phyloP scores from a whole-genome alignment of 2,797 vertebrate genomes.

The Channa striata region DNA sequence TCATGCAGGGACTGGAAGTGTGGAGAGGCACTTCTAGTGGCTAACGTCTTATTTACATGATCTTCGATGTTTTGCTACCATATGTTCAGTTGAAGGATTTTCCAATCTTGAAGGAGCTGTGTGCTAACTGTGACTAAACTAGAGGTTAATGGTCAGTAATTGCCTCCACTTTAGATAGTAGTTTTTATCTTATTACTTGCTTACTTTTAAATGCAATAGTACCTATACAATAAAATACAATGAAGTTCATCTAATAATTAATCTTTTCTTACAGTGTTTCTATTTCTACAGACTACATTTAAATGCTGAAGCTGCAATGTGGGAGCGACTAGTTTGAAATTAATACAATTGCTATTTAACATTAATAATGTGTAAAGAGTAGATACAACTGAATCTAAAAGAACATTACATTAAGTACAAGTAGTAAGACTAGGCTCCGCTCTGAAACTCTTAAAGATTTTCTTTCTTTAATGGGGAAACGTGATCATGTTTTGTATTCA shows the following conservation, averaged over 20 bases:
- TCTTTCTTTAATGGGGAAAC: not conserved
- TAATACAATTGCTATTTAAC: no score
- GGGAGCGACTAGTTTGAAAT: no score
- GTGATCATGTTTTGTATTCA: slow-evolving; percentile 17
- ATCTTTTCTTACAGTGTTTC: not conserved
- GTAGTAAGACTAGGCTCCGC: not conserved
- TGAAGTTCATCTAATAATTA: not conserved
- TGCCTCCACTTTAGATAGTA: not conserved
- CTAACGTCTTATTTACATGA: not conserved
- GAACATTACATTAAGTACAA: no score
- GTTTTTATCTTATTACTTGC: not conserved
- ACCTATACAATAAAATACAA: not conserved
- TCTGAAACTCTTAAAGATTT: not conserved
- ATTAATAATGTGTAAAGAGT: no score
- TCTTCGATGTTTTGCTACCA: not conserved
- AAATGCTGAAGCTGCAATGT: no score
- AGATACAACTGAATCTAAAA: no score
- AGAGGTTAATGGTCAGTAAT: not conserved
- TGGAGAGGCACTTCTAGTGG: no score
- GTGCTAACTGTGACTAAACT: not conserved
- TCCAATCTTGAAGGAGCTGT: not conserved
- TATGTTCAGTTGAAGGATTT: not conserved
- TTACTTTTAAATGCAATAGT: not conserved
- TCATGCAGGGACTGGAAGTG: not conserved
- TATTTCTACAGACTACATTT: no score